A percentile compares a stretch with the other conserved stretches of the same genome.
phyloP scores from a whole-genome alignment of 2,888 invertebrate genomes.

The Drosophila rellima region DNA sequence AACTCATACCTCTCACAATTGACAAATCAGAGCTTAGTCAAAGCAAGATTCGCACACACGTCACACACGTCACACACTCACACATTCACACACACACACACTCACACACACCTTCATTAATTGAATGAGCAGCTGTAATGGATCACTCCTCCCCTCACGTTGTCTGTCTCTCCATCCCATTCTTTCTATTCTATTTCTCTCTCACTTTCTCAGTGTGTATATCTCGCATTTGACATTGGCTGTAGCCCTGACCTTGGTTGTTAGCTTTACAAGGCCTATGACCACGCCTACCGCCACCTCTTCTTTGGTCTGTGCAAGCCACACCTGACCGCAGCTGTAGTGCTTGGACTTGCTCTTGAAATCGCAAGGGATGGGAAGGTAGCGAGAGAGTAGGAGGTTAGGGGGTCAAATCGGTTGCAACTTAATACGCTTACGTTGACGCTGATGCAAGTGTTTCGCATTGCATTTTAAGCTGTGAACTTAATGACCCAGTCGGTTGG shows the following conservation, averaged over 20 bases:
- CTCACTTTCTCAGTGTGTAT: background rate
- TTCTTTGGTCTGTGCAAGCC: background rate
- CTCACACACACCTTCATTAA: background rate
- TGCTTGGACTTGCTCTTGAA: slow-evolving; percentile 44
- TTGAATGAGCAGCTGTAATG: slow-evolving; percentile 23
- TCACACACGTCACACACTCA: slow-evolving; percentile 1
- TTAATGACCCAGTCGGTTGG: slow-evolving; percentile 58
- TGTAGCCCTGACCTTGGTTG: slow-evolving; percentile 66
- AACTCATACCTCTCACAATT: background rate
- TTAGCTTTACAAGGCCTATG: slow-evolving; percentile 21
- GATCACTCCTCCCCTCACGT: slow-evolving; percentile 5
- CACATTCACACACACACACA: background rate
- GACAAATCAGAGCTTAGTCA: slow-evolving; percentile 13
- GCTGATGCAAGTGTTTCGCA: slow-evolving; percentile 64
- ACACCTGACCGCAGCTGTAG: slow-evolving; percentile 16
- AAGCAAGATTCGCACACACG: slow-evolving; percentile 9
- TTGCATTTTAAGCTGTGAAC: slow-evolving; percentile 73
- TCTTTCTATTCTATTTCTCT: background rate
- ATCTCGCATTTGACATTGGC: slow-evolving; percentile 13
- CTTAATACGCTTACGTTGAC: slow-evolving; percentile 73
- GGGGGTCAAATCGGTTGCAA: slow-evolving; percentile 35
- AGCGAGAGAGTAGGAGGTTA: too few species aligned
- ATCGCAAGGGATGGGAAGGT: slow-evolving; percentile 10
- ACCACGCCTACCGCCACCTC: slow-evolving; percentile 1
- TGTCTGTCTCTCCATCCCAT: too few species aligned